Evolutionary conservation across 2,888 invertebrate species (phyloP).

Genomic region (Argyra leucocephala): DNA sequence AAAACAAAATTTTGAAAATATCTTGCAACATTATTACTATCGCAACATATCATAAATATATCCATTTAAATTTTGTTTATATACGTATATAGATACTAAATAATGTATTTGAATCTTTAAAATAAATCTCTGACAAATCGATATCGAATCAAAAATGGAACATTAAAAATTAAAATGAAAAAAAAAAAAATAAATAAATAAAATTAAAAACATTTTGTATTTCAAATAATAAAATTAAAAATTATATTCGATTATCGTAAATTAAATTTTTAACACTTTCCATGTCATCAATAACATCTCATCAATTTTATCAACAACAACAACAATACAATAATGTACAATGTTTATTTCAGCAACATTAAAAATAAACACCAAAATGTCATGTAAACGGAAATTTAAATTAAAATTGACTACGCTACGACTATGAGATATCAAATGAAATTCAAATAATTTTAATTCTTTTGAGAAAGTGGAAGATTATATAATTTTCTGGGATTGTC

Average conservation of each 20-base stretch:
- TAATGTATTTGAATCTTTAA: background rate
- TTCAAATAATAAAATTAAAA: background rate
- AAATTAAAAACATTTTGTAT: background rate
- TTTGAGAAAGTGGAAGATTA: too few relatives aligned
- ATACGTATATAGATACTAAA: background rate
- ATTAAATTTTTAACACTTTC: background rate
- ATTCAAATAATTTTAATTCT: too few relatives aligned
- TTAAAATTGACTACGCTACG: too few relatives aligned
- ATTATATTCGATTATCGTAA: background rate
- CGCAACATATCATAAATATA: background rate
- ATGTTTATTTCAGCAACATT: too few relatives aligned
- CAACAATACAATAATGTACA: too few relatives aligned
- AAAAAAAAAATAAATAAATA: background rate
- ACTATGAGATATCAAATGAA: too few relatives aligned
- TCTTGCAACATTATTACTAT: background rate
- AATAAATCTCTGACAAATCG: background rate
- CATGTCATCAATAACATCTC: background rate
- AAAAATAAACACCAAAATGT: too few relatives aligned
- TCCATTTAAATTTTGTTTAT: background rate
- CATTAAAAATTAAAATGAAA: background rate
- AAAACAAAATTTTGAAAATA: background rate
- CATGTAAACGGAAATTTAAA: too few relatives aligned
- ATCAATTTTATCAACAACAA: too few relatives aligned
- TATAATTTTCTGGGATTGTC: too few relatives aligned
- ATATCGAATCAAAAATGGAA: background rate